Evolutionary conservation across 2,113 vertebrate genomes (phyloP), one percentile per base, ranked within the genome.

Genomic region (Phrynosoma platyrhinos): DNA sequence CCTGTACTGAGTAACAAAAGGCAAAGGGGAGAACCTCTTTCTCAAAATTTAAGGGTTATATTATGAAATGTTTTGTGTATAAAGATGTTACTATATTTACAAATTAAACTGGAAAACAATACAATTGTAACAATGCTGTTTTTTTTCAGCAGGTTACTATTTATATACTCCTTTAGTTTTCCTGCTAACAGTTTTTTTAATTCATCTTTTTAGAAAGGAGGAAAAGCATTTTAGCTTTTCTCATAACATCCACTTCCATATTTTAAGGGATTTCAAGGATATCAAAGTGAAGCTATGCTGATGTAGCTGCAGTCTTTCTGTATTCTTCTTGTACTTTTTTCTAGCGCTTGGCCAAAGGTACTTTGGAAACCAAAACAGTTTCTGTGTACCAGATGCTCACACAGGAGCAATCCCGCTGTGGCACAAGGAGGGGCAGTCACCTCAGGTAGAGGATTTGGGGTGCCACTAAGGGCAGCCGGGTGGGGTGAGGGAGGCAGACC

Each of bases 321-420:
- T 91, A 86, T 92, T 93, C 88, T 66, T 79, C 40, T 52, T 91
- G 91, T 91, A 91, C 91, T 95, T 91, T 94, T 90, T 90, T 55
- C n/a, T 55, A 79, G 90, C 93, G 74, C 85, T 87, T 94, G 91
- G 42, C 21, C 36, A n/a, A 62, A 72, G 14, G 62, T 58, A 30
- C 94, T 94, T 92, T 91, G 88, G 92, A 92, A 89, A 88, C 90
- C 69, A 90, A 91, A 92, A 88, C 91, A 90, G 88, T 91, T 90
- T 92, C 91, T 93, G 90, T 36, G 10, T 32, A 53, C 20, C 47
- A 81, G 52, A 30, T 42, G 23, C 23, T 27, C 81, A 40, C 40
- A 36, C 5, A n/a, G 84, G 52, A 74, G 42, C 13, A 21, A 16
- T 58, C 74, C 36, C 30, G 4, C 20, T 86, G 58, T 52, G 74